A percentile compares a stretch with the other conserved stretches of the same genome.
Conservation (phyloP, 2,888 invertebrate genomes). For the Phlogophora meticulosa region DNA sequence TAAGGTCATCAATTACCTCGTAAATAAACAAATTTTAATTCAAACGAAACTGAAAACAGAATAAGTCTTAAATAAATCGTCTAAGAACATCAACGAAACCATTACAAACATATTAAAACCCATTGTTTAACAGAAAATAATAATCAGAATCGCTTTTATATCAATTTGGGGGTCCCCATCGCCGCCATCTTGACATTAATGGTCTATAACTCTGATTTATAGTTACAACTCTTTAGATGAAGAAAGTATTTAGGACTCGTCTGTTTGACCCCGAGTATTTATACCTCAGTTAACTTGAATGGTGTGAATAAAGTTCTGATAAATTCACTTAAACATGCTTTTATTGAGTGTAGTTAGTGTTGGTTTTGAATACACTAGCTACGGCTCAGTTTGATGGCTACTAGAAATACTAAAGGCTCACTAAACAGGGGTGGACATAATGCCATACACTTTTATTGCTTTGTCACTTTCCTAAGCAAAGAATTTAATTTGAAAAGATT, state of each 20-base stretch:
- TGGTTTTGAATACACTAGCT: neutral
- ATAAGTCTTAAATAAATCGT: constrained; percentile 12
- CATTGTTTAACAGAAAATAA: constrained; percentile 41
- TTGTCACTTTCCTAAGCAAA: too few relatives aligned
- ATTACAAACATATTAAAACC: constrained; percentile 42
- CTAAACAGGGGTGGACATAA: too few relatives aligned
- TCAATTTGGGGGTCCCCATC: constrained; percentile 54
- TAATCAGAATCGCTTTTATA: constrained; percentile 55
- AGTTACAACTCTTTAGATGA: constrained; percentile 52
- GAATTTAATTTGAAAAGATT: too few relatives aligned
- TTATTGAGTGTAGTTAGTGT: constrained; percentile 8
- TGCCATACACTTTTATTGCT: too few relatives aligned
- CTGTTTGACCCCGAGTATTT: constrained; percentile 43
- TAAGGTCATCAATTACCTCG: neutral
- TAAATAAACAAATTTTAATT: constrained; percentile 10
- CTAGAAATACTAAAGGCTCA: neutral
- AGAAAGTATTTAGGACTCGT: constrained; percentile 33
- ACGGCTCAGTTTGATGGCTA: neutral
- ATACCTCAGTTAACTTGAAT: constrained; percentile 41
- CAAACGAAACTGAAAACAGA: neutral
- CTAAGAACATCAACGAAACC: constrained; percentile 32
- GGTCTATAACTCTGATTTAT: constrained; percentile 60
- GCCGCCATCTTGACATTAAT: constrained; percentile 52
- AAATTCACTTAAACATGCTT: constrained; percentile 37
- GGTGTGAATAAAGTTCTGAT: constrained; percentile 28